Base-by-base conservation (phyloP, 2,888 invertebrate species). In the Hirtodrosophila histrioides region DNA sequence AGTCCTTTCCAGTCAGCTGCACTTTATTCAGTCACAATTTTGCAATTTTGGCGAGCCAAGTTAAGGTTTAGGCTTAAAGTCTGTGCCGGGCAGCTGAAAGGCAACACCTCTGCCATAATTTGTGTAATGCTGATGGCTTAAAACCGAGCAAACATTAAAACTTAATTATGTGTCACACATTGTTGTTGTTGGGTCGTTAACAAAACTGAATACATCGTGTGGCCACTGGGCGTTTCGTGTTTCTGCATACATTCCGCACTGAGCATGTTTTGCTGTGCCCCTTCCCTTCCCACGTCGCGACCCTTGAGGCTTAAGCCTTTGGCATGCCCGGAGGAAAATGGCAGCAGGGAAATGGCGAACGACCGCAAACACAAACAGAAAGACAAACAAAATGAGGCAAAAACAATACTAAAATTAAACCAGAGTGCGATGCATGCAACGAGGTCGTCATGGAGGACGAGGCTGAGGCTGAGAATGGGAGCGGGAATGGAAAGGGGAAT, bases 131-230 rank as follows among this genome's bases (percentile, higher is more conserved):
- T 53, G 37, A 44, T 49, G 24, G 66, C 50, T 37, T 46, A 24
- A 70, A 71, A 62, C 67, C 53, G 63, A 60, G 69, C 69, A 64
- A 81, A 83, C 77, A 81, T 74, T 65, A 72, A 78, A 77, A 71
- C 71, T 84, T 86, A 86, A 84, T 84, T 82, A 77, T 79, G 77
- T 79, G 73, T 79, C 68, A 71, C 78, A 77, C 75, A 69, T 69
- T 71, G 69, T 75, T 69, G 63, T 75, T 69, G 63, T 43, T 71
- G 37, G 55, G 35, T 65, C 57, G 75, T 75, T 69, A 71, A 75
- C 77, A 71, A 79, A 17, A 70, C 56, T 73, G 78, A 68, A 57
- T 54, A 67, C 75, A 69, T 48, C 11, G 51, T 53, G 37, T 48
- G 69, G 72, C 62, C 75, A 61, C 37, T 69, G 78, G 72, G 73